Evolutionary conservation across 1,140 invertebrate species (phyloP).

Genomic region (Drosophila tsacasi): DNA sequence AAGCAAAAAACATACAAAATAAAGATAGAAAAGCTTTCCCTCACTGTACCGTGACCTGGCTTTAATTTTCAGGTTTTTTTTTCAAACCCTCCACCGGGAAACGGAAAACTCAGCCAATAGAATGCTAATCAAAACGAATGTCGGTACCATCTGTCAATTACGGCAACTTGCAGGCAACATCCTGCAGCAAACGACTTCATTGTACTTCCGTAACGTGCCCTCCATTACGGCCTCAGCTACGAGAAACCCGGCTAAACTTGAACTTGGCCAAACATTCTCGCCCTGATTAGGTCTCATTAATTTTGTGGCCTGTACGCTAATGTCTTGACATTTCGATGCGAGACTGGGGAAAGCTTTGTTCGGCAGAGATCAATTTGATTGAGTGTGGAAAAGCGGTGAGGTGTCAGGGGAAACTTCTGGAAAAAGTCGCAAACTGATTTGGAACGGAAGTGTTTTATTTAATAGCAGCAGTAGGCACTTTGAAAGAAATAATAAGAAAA

Average conservation of each 20-base stretch:
- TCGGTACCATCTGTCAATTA: constrained; percentile 65
- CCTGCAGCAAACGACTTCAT: constrained; percentile 28
- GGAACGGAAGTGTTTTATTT: constrained; percentile 2
- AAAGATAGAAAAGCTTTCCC: constrained; percentile 3
- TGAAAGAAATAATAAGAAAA: too few relatives aligned
- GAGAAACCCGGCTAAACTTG: constrained; percentile 45
- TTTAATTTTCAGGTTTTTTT: constrained; percentile 18
- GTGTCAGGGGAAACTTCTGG: not conserved
- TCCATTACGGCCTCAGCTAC: constrained; percentile 61
- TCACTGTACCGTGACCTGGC: not conserved
- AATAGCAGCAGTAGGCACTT: not conserved
- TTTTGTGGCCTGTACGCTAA: constrained; percentile 53
- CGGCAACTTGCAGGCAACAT: constrained; percentile 40
- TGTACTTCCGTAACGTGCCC: constrained; percentile 52
- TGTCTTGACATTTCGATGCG: constrained; percentile 48
- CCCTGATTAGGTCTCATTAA: constrained; percentile 71
- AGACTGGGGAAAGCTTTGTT: not conserved
- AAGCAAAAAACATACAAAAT: not conserved
- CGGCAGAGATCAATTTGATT: constrained; percentile 23
- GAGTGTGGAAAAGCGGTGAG: not conserved
- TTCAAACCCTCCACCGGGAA: constrained; percentile 6
- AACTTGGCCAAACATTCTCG: constrained; percentile 64
- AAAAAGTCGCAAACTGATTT: constrained; percentile 1
- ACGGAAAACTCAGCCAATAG: constrained; percentile 21
- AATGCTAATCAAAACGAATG: constrained; percentile 70